Evolutionary conservation across 2,888 invertebrate genomes (phyloP), one percentile per base, ranked within the genome.

Genomic region (Steinernema carpocapsae): DNA sequence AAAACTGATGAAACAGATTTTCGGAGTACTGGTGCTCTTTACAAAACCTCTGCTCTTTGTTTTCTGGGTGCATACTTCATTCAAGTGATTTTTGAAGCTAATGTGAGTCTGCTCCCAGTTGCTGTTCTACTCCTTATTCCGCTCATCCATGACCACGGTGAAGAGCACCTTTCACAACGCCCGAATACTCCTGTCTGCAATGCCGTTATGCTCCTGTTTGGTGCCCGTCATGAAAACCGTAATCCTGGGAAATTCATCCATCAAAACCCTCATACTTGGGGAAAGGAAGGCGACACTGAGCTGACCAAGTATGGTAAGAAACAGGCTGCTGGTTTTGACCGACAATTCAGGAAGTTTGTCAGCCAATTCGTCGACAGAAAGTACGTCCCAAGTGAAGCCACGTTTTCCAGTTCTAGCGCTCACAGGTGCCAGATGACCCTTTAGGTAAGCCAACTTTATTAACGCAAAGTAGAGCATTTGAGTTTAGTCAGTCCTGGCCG

Each of bases 391-490:
- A 74, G 75, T 0, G 73, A 82, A 74, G 82, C 79, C 46, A 79
- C 80, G 70, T 83, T 80, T 72, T 82, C 76, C 72, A 78, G 78
- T 12, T 80, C 80, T 32, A 79, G 79, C 43, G 83, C 84, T 1
- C 78, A 81, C 45, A 71, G 84, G 51, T 83, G 83, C 71, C 84
- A 84, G 72, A 82, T 80, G 82, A 83, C 84, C 2, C 75, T 85
- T 22, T 82, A 64, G 64, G 64, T 64, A 3, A 32, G 56, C 29
- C 32, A 64, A 24, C 6, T 10, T 52, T n/a, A n/a, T 4, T 64
- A 29, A 32, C 10, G 32, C 22, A 1, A 1, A 32, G 3, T 2
- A 7, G 29, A 17, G 24, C 22, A 26, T 17, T 14, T 14, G 4
- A 4, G 56, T 56, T 56, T 32, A 83, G 80, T 72, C 79, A 12